Percentiles rank a stretch among this genome's conserved stretches.
Conservation (phyloP, 64 coral and sea anemone genomes). For the Astreopora myriophthalma region DNA sequence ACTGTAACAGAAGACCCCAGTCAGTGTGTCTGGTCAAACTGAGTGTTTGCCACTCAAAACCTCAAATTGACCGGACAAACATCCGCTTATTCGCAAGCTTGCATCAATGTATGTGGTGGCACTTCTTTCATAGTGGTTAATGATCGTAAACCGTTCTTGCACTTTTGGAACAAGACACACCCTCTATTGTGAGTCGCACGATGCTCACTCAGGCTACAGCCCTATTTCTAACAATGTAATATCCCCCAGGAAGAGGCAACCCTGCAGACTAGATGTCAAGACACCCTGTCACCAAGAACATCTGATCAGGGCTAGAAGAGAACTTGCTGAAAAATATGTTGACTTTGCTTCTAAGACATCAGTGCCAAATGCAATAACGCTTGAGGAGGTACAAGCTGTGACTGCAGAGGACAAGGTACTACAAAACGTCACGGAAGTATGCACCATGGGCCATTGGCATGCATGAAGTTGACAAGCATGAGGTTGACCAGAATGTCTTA, state of each 20-base stretch:
- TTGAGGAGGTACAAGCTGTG: neutral
- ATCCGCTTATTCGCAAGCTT: too few relatives aligned
- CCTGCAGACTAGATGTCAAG: conserved; percentile 23
- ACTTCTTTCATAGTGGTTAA: conserved; percentile 11
- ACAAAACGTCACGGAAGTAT: conserved; percentile 9
- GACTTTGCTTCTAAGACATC: neutral
- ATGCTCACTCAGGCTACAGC: conserved; percentile 3
- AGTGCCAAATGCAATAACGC: neutral
- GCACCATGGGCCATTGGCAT: neutral
- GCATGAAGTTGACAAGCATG: neutral
- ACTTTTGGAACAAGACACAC: conserved; percentile 22
- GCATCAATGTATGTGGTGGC: too few relatives aligned
- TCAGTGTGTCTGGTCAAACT: too few relatives aligned
- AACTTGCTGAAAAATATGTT: too few relatives aligned
- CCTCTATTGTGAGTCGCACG: neutral
- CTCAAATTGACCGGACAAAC: too few relatives aligned
- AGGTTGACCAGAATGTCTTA: neutral
- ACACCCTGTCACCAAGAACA: neutral
- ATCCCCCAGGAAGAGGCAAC: neutral
- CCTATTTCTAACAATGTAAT: neutral
- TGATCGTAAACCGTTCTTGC: conserved; percentile 41
- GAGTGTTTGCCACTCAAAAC: too few relatives aligned
- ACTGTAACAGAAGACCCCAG: too few relatives aligned
- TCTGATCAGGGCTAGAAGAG: too few relatives aligned
- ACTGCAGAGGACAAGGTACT: conserved; percentile 32